Conservation (phyloP, 2,113 vertebrate species). For the Hippocampus zosterae region DNA sequence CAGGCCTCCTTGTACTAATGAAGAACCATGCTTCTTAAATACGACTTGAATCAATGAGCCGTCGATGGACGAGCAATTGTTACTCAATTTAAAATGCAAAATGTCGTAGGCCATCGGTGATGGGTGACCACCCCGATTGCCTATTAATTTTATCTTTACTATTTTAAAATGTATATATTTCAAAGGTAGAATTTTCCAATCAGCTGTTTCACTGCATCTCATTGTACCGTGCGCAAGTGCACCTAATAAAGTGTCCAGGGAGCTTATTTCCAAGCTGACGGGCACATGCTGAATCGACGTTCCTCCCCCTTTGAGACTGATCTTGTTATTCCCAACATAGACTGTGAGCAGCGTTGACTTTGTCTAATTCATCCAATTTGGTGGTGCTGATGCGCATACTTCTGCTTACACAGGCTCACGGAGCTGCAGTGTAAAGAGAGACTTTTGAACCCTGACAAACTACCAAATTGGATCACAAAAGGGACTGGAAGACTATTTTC, state of each 20-base stretch:
- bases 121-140: too few species aligned
- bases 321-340: slow-evolving; percentile 31
- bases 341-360: slow-evolving; percentile 48
- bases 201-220: background rate
- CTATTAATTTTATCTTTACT: too few species aligned
- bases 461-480: slow-evolving; percentile 1
- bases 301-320: slow-evolving; percentile 5
- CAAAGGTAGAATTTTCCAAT: too few species aligned
- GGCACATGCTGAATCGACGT: background rate
- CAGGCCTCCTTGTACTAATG: slow-evolving; percentile 37
- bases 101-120: too few species aligned
- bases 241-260: background rate
- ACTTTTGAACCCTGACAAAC: background rate
- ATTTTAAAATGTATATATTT: too few species aligned
- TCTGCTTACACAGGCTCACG: slow-evolving; percentile 12
- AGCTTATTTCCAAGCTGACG: background rate
- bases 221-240: background rate
- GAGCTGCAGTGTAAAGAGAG: slow-evolving; percentile 14
- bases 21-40: slow-evolving; percentile 34
- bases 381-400: slow-evolving; percentile 29
- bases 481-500: background rate
- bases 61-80: too few species aligned
- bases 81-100: too few species aligned
- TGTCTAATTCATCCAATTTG: slow-evolving; percentile 55
- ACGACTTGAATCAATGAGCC: background rate